Evolutionary conservation across 2,888 invertebrate genomes (phyloP), one percentile per base, ranked within the genome.

Genomic region (Philopedon plagiatum): DNA sequence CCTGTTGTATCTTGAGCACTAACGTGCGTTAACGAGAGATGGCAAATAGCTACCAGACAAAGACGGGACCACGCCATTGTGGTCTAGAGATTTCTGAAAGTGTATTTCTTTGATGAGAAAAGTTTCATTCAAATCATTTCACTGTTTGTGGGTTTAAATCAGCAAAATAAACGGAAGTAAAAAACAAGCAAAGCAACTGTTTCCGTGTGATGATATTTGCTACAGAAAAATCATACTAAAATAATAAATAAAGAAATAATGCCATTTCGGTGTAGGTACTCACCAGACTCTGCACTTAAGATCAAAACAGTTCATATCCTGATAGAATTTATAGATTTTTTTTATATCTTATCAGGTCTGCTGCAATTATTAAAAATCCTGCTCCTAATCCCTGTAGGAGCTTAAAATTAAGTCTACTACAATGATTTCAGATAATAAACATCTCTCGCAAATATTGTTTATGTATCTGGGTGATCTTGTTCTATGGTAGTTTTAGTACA

Each of bases 1-100:
- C 51, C 51, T 8, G 51, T 29, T 21, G 51, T 51, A 11, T 54
- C 61, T 54, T 71, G 60, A 23, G 37, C 51, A 8, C 21, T 4
- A 8, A 29, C 9, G 13, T 51, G 26, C 13, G 29, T 15, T 8
- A 51, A 15, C 26, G 5, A 51, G 7, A 29, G 26, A 7, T 51
- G 15, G 29, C 4, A 26, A 13, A 29, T 5, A 8, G 15, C 26
- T 8, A 29, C 26, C 23, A 51, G 29, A 23, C 4, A 8, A 51
- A 29, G 1, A 1, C 8, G 29, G 1, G 8, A 15, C 51, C 51
- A 51, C 29, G 13, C 29, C 51, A 51, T 51, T 7, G 15, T 23
- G 51, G 15, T 51, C 15, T 13, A 29, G 5, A 19, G 2, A 3
- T 26, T 26, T 7, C 7, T 26, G 26, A 39, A n/a, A n/a, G n/a